These are phyloP conservation scores for Sebastes matsubarae DNA, from an alignment of 2,797 vertebrate genomes.

Conservation along the genomic window DNA sequence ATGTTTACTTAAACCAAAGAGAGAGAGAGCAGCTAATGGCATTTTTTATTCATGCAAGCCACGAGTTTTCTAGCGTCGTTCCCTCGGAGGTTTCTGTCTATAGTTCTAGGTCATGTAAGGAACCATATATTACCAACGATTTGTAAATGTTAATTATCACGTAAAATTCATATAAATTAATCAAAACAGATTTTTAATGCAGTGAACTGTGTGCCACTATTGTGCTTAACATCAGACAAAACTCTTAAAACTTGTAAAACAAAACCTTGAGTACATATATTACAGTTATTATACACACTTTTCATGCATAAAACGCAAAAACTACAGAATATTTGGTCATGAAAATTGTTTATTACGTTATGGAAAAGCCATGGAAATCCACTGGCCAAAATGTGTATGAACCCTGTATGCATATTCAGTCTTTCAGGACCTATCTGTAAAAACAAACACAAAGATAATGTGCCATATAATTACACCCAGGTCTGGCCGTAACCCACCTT, in stretches of 20 bases:
- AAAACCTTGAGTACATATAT: neutral
- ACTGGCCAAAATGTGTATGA: neutral
- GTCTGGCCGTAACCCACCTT: neutral
- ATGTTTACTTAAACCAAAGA: slow-evolving; percentile 8
- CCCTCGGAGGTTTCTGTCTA: neutral
- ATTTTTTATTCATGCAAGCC: neutral
- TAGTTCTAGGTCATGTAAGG: neutral
- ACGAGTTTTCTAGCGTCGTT: neutral
- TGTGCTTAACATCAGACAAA: neutral
- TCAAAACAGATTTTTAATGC: neutral
- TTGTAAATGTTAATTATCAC: neutral
- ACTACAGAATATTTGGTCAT: neutral
- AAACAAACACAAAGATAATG: neutral
- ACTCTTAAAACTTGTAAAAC: neutral
- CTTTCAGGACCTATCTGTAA: neutral
- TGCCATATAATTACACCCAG: neutral
- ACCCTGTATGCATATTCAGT: neutral
- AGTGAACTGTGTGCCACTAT: neutral
- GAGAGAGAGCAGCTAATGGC: slow-evolving; percentile 5
- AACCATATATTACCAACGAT: neutral
- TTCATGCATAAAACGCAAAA: neutral
- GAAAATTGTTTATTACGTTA: neutral
- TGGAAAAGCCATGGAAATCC: neutral
- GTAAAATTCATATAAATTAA: too few species aligned
- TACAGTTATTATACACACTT: neutral